phyloP scores from a whole-genome alignment of 1,140 invertebrate genomes.

The Cryptotermes secundus region DNA sequence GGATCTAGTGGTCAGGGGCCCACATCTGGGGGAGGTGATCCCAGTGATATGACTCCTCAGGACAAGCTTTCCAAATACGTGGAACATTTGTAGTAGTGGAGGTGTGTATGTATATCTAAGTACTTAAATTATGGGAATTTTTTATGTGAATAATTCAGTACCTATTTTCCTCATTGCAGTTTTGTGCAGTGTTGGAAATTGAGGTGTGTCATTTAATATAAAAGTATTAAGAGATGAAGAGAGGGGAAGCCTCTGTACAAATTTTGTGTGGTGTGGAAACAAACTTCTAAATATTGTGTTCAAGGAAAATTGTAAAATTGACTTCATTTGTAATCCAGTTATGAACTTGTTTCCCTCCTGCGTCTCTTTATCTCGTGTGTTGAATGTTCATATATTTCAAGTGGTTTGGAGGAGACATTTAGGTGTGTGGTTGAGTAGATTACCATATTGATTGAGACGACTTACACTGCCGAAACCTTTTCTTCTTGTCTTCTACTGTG shows the following conservation, averaged over 20 bases:
- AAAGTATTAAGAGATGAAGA: neutral
- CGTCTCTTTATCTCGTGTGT: neutral
- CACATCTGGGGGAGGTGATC: constrained; percentile 38
- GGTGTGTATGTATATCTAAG: neutral
- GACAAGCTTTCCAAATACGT: constrained; percentile 92
- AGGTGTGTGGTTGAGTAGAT: constrained; percentile 10
- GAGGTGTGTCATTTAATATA: constrained; percentile 2
- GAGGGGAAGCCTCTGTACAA: constrained; percentile 11
- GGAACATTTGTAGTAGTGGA: constrained; percentile 76
- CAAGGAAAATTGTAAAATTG: constrained; percentile 10
- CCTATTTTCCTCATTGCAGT: constrained; percentile 25
- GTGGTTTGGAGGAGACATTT: neutral
- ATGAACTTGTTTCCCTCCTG: constrained; percentile 9
- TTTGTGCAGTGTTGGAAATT: constrained; percentile 24
- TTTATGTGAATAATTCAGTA: constrained; percentile 16
- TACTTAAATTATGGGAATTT: constrained; percentile 30
- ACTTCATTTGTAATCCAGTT: neutral
- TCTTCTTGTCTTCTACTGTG: neutral
- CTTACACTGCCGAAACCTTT: constrained; percentile 14
- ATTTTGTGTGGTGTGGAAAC: constrained; percentile 22
- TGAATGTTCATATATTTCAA: constrained; percentile 11
- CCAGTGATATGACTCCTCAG: constrained; percentile 76
- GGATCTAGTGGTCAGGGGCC: constrained; percentile 39
- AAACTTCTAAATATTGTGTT: constrained; percentile 11
- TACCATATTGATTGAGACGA: neutral